Conservation (phyloP, 2,888 invertebrate species). For the Hylaea fasciaria region DNA sequence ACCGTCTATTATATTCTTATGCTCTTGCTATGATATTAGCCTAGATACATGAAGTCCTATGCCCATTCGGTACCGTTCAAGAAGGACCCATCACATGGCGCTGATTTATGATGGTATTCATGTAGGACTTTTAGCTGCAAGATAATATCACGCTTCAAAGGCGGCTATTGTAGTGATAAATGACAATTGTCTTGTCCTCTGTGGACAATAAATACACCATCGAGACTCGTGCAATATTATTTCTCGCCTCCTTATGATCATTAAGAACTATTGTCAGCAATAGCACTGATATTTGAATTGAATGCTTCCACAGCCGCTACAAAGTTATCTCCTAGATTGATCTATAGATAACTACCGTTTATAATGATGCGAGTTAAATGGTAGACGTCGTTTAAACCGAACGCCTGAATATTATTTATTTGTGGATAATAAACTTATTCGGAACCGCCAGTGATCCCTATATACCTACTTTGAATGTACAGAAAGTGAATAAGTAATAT, state of each 20-base stretch:
- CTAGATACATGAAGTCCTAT: conserved; percentile 38
- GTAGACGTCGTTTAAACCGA: conserved; percentile 31
- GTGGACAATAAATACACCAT: conserved; percentile 77
- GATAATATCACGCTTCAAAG: conserved; percentile 82
- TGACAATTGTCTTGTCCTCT: conserved; percentile 81
- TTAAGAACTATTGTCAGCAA: conserved; percentile 79
- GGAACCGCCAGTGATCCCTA: not conserved
- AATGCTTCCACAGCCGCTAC: conserved; percentile 72
- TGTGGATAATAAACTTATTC: conserved; percentile 1
- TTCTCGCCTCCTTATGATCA: conserved; percentile 76
- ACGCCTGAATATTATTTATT: conserved; percentile 8
- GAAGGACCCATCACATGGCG: conserved; percentile 55
- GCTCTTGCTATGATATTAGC: conserved; percentile 37
- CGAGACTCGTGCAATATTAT: conserved; percentile 77
- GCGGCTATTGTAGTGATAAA: conserved; percentile 81
- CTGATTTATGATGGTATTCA: conserved; percentile 66
- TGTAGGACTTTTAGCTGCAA: conserved; percentile 63
- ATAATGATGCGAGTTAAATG: conserved; percentile 58
- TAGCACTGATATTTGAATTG: conserved; percentile 78
- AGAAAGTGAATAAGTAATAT: too few relatives aligned
- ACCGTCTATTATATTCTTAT: conserved; percentile 31
- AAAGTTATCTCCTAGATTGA: conserved; percentile 71
- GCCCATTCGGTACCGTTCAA: conserved; percentile 52
- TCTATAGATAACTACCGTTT: conserved; percentile 69
- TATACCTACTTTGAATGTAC: too few relatives aligned